Evolutionary conservation across 2,888 invertebrate genomes (phyloP), one percentile per base, ranked within the genome.

Genomic region (Cinara cedri): DNA sequence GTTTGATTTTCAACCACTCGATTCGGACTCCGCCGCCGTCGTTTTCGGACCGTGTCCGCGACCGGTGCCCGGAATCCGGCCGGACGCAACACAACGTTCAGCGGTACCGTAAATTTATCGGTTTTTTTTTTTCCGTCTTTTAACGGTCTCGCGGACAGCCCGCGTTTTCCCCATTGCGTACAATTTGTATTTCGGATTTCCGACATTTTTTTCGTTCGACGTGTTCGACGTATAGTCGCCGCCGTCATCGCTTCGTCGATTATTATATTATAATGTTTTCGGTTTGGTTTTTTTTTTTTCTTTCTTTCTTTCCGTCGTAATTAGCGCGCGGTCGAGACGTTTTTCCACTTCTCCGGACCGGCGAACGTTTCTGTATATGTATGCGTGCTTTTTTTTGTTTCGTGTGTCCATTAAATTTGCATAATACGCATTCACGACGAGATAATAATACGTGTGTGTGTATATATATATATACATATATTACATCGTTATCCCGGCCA

Each of bases 11-110:
- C 6, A 4, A 6, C 34, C 34, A 34, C 34, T 34, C 34, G 34
- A 34, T 6, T 34, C 34, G 34, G 34, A 34, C 34, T 34, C 6
- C 34, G 34, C 6, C 34, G 34, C 6, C 34, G 34, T 34, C 10
- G 54, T 21, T 46, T 49, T 24, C 24, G 14, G 19, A 44, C 46
- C 19, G 65, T 9, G 34, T 34, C 6, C 21, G 21, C 13, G n/a
- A 2, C 21, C 55, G n/a, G 66, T 60, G 60, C 76, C 76, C 26
- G 68, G 60, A 57, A 70, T 78, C 49, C 16, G 60, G 11, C 19
- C 21, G 21, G 3, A 68, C 76, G 76, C 76, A 68, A 78, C 76
- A 57, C 44, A 78, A 78, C 68, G 76, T 57, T 68, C 76, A 57
- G n/a, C 57, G 19, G 3, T 46, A 19, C 34, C 19, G 51, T 44